Base-by-base conservation (phyloP, 2,797 vertebrate species). In the Otolemur crassicaudatus region DNA sequence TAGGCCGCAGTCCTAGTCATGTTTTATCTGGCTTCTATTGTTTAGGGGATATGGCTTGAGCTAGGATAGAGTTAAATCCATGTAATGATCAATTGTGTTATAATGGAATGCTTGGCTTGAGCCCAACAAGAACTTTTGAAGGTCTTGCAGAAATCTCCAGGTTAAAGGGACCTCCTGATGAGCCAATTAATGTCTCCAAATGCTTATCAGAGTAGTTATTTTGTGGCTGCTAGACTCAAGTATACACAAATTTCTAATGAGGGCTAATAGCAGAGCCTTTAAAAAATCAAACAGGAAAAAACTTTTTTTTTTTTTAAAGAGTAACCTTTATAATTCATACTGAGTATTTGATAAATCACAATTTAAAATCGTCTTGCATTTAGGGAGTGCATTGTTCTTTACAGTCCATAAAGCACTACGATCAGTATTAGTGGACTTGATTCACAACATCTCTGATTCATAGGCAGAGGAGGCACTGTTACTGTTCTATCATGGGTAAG, bases 61-160 rank as follows among this genome's bases (percentile, higher is more conserved):
- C 37, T n/a, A 37, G 37, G 46, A 17, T 92, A 53, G 46, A n/a
- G 22, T 63, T 75, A 93, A 76, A 93, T 73, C 43, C 70, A 46
- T 5, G 6, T 92, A 73, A 90, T 85, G 49, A 76, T 85, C 9
- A 56, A 22, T 87, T 76, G 11, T 87, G 58, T 72, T 92, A 88
- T 90, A 92, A 92, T 81, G 65, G 90, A 34, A 87, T 75, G 40
- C 17, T 75, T 95, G 90, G 77, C 72, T 70, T 69, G 60, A 90
- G 76, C 25, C 63, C 86, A 49, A 10, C 86, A 79, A 81, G 22
- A 69, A 73, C 40, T 75, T 87, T 87, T 16, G 72, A 73, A 90
- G 77, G 25, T 67, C 60, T 7, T 37, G 13, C 70, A 94, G 73
- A 65, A 61, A 87, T 70, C 37, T 87, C 31, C 69, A 67, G 82